Conservation (phyloP, 2,888 invertebrate species). For the Ligdia adustata region DNA sequence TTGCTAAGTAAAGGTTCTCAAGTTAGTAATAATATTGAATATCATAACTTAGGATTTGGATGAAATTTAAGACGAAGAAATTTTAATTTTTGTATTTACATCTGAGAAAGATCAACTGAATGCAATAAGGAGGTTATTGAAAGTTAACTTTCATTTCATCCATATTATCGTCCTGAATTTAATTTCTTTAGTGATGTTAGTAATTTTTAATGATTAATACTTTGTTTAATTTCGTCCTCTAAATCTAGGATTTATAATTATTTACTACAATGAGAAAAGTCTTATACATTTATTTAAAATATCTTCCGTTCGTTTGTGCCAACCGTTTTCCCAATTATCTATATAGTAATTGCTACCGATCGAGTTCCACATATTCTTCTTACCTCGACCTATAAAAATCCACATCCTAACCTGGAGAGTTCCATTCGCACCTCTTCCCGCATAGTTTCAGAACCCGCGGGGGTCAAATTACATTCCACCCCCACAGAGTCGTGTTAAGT, state of each 20-base stretch:
- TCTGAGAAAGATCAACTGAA: not conserved
- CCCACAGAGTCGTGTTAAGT: constrained; percentile 23
- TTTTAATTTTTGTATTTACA: too few relatives aligned
- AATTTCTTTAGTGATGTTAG: too few relatives aligned
- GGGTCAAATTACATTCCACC: constrained; percentile 29
- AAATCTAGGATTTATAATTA: too few relatives aligned
- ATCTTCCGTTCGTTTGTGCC: too few relatives aligned
- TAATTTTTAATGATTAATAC: too few relatives aligned
- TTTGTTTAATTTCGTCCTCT: too few relatives aligned
- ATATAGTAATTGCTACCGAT: not conserved
- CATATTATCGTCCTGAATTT: too few relatives aligned
- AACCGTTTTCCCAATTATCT: too few relatives aligned
- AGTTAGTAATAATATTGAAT: constrained; percentile 4
- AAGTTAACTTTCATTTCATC: too few relatives aligned
- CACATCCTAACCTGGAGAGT: constrained; percentile 2
- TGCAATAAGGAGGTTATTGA: not conserved
- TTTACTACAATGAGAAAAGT: too few relatives aligned
- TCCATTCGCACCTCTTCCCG: constrained; percentile 8
- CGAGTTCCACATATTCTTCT: not conserved
- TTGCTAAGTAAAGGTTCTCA: too few relatives aligned
- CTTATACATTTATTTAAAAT: too few relatives aligned
- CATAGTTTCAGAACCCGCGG: constrained; percentile 12
- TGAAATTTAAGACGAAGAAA: not conserved
- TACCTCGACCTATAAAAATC: not conserved
- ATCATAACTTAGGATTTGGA: not conserved